phyloP scores from a whole-genome alignment of 2,888 invertebrate genomes.

The Megaustenia siamemsis region DNA sequence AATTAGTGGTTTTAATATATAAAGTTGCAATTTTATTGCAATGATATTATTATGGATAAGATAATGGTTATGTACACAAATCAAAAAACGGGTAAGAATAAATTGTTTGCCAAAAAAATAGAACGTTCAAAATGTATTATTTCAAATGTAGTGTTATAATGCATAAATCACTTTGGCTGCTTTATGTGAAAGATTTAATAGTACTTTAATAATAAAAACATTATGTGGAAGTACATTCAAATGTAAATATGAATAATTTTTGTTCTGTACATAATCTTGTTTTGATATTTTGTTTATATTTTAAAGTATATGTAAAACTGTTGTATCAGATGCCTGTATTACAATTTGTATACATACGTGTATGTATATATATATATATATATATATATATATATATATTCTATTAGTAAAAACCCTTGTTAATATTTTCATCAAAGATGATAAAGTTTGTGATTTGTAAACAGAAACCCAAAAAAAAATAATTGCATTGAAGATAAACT shows the following conservation, averaged over 20 bases:
- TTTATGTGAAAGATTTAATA: not conserved
- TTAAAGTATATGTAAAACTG: too few relatives aligned
- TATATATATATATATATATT: slow-evolving; percentile 33
- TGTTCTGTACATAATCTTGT: not conserved
- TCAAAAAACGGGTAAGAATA: not conserved
- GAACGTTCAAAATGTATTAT: not conserved
- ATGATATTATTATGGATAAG: not conserved
- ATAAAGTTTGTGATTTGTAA: not conserved
- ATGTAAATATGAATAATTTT: not conserved
- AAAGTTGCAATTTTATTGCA: not conserved
- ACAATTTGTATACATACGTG: slow-evolving; percentile 16
- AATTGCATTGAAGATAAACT: too few relatives aligned
- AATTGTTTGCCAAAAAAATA: not conserved
- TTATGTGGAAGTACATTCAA: not conserved
- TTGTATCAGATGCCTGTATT: too few relatives aligned
- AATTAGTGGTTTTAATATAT: not conserved
- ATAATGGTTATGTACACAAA: not conserved
- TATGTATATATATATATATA: slow-evolving; percentile 38
- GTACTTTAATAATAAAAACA: not conserved
- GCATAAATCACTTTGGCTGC: not conserved
- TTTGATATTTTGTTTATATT: too few relatives aligned
- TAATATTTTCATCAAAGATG: not conserved
- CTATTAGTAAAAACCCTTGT: not conserved
- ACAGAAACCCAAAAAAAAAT: too few relatives aligned
- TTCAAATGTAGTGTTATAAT: not conserved